phyloP scores from a whole-genome alignment of 2,113 vertebrate species.

The Protobothrops mucrosquamatus region DNA sequence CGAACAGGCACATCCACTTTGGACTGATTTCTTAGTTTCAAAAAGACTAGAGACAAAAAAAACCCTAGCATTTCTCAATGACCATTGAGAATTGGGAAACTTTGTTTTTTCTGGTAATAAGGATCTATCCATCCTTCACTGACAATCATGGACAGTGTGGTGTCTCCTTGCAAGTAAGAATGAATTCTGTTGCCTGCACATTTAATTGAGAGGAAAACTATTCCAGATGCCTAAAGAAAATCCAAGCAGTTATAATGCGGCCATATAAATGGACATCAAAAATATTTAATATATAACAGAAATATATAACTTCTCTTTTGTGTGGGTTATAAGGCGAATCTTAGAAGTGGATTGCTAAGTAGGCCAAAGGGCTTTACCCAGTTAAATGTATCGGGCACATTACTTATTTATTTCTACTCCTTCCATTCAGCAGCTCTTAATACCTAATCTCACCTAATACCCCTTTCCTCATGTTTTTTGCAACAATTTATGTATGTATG shows the following conservation, averaged over 20 bases:
- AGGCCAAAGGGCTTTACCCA: no score
- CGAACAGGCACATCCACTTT: neutral
- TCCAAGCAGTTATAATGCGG: neutral
- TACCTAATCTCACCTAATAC: no score
- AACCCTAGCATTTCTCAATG: neutral
- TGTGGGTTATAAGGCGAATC: neutral
- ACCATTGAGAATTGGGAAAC: no score
- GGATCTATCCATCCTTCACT: no score
- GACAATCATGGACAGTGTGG: neutral
- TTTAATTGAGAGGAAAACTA: neutral
- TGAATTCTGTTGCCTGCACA: neutral
- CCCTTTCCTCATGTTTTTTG: no score
- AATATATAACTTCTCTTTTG: neutral
- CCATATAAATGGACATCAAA: neutral
- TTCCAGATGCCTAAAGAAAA: neutral
- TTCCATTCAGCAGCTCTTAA: no score
- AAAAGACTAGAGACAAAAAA: neutral
- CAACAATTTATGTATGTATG: no score
- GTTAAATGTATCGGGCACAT: no score
- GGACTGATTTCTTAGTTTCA: neutral
- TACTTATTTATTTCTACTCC: no score
- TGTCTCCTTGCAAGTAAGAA: neutral
- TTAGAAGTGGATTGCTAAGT: no score
- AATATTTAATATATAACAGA: neutral
- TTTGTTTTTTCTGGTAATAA: neutral